Conservation (phyloP, 2,888 invertebrate genomes). For the Tetrapedia diversipes region DNA sequence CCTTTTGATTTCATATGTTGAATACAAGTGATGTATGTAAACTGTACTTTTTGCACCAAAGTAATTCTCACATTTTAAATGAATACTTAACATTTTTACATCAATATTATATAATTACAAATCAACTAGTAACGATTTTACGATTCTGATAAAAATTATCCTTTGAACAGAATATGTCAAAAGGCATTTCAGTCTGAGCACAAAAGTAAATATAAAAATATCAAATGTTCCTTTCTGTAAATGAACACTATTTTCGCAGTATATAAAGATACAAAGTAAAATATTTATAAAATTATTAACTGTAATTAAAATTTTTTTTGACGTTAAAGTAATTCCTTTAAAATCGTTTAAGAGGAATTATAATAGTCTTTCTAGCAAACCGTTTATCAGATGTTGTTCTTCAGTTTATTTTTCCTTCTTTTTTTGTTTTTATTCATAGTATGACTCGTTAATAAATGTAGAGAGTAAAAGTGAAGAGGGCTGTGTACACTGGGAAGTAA, state of each 20-base stretch:
- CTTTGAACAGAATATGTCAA: constrained; percentile 1
- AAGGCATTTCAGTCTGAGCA: constrained; percentile 41
- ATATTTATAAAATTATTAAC: constrained; percentile 19
- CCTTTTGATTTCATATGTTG: constrained; percentile 33
- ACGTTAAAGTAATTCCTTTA: constrained; percentile 35
- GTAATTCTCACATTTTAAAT: constrained; percentile 2
- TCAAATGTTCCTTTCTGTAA: constrained; percentile 46
- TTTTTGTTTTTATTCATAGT: constrained; percentile 59
- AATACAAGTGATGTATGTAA: constrained; percentile 5
- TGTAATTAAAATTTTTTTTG: constrained; percentile 19
- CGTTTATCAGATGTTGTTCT: constrained; percentile 39
- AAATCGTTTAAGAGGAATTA: constrained; percentile 46
- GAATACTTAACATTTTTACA: neutral
- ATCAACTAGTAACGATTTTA: constrained; percentile 39
- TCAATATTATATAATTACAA: constrained; percentile 24
- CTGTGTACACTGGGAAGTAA: constrained; percentile 81
- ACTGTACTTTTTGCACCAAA: constrained; percentile 1
- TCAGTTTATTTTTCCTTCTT: constrained; percentile 28
- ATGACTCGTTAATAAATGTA: constrained; percentile 59
- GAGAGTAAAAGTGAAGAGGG: constrained; percentile 72
- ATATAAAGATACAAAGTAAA: constrained; percentile 22
- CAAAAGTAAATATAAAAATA: constrained; percentile 30
- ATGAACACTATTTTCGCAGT: constrained; percentile 29
- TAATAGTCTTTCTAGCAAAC: constrained; percentile 26
- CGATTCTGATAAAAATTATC: constrained; percentile 1